phyloP scores from a whole-genome alignment of 1,140 invertebrate species.

The Brachionus sp. region DNA sequence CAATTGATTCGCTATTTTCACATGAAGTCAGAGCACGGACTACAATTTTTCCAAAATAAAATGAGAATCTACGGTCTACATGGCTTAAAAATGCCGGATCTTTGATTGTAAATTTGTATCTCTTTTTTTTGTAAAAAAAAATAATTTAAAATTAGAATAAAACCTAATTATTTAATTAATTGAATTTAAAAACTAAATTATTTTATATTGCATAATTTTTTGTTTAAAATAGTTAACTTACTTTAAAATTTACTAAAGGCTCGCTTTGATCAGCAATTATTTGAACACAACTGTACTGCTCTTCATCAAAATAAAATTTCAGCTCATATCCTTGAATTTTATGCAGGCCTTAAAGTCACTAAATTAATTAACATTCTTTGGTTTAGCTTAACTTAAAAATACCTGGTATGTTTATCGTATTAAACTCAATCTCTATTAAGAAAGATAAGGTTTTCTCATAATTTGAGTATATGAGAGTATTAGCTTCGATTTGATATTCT shows the following conservation, averaged over 20 bases:
- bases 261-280: neutral
- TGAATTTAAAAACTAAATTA: too few relatives aligned
- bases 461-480: slow-evolving; percentile 5
- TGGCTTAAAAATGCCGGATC: neutral
- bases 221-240: too few relatives aligned
- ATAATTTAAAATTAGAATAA: neutral
- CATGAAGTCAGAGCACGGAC: neutral
- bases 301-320: neutral
- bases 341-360: neutral
- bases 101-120: slow-evolving; percentile 14
- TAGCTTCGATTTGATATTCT: neutral
- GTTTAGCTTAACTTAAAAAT: neutral
- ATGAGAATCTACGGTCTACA: neutral
- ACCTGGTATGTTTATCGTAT: neutral
- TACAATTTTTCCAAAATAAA: slow-evolving; percentile 11
- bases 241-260: neutral
- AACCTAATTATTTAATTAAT: neutral
- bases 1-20: neutral
- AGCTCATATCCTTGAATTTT: slow-evolving; percentile 15
- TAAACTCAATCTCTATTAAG: neutral
- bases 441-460: slow-evolving; percentile 15
- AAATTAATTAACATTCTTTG: neutral
- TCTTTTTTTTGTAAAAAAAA: neutral
- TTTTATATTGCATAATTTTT: too few relatives aligned
- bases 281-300: neutral